phyloP scores from a whole-genome alignment of 2,888 invertebrate genomes.

The Stramonita haemastoma region DNA sequence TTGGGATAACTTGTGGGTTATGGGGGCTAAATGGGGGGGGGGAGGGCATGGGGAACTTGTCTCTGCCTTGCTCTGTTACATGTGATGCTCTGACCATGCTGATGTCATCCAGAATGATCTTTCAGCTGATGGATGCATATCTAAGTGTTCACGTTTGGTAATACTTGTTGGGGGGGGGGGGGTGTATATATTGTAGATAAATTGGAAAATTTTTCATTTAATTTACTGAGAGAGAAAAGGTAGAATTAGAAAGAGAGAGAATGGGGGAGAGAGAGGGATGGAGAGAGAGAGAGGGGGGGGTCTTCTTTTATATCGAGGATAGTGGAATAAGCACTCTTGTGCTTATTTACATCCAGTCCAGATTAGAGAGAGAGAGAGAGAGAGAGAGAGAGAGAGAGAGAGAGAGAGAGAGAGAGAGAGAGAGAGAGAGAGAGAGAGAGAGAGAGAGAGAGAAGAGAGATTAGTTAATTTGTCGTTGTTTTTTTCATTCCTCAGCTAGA shows the following conservation, averaged over 20 bases:
- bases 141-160: neutral
- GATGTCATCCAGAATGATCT: neutral
- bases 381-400: slow-evolving; percentile 1
- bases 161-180: too few species aligned
- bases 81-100: neutral
- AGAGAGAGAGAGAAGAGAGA: slow-evolving; percentile 2
- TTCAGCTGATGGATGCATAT: neutral
- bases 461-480: too few species aligned
- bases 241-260: neutral
- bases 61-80: neutral
- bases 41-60: too few species aligned
- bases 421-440: neutral
- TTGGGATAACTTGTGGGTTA: neutral
- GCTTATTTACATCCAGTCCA: too few species aligned
- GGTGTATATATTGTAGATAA: neutral
- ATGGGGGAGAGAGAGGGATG: neutral
- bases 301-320: too few species aligned
- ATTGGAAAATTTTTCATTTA: neutral
- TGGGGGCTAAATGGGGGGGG: neutral
- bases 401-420: neutral
- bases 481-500: too few species aligned
- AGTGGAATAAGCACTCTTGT: too few species aligned
- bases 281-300: neutral
- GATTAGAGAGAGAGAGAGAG: neutral
- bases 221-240: neutral